Evolutionary conservation across 1,140 invertebrate species (phyloP), one percentile per base, ranked within the genome.

Genomic region (Zaprionus ghesquierei): DNA sequence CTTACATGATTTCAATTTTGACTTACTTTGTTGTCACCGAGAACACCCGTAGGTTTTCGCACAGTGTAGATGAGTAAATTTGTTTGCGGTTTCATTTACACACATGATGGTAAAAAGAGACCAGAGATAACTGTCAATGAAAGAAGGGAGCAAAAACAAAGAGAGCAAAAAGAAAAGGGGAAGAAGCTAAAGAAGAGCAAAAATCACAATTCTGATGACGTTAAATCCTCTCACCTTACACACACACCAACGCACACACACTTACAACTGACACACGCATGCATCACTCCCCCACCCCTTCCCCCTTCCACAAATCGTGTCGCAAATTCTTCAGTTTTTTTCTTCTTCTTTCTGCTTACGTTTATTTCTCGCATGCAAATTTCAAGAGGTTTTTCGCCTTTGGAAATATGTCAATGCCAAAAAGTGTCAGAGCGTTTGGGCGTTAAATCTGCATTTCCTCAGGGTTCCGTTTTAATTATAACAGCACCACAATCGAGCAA

Each of bases 391-490:
- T 73, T 55, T 60, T 65, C 56, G 50, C 23, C 69, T 75, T 60
- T 72, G 58, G 23, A 76, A 73, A 76, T 61, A 72, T 76, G 69
- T 76, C 74, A 76, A 76, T 76, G 69, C 69, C 74, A 71, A 66
- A 72, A 59, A 68, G 46, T 58, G 46, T 68, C 55, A 56, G 62
- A 66, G 73, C 68, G 35, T 49, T 49, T 71, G 73, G 62, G 62
- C 44, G 70, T 76, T 68, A 72, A 76, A 76, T 76, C 74, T 76
- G 63, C 63, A 76, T 76, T 68, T 76, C 56, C 70, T 76, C 69
- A 68, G 74, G 74, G 74, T 72, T 73, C 63, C 56, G 51, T 72
- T 76, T 76, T 72, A 76, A 72, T 76, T 65, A 75, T 51, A 64
- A 35, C 23, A 54, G 25, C 38, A 27, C 27, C 54, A 56, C 54